These are phyloP conservation scores for Greenwoodochromis staneri DNA, from an alignment of 2,113 vertebrate species.

Conservation along the genomic window DNA sequence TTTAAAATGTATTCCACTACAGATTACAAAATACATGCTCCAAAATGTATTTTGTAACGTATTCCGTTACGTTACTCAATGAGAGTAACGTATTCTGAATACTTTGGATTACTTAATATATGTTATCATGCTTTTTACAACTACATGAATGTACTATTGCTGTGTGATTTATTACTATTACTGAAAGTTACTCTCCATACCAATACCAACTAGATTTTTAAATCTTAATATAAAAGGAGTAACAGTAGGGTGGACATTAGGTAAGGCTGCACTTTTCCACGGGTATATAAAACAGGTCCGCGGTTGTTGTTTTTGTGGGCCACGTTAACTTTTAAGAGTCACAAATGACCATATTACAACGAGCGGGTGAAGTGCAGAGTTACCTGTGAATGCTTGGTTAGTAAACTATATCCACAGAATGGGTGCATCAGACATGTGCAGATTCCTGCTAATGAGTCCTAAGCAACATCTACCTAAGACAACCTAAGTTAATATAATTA, in stretches of 20 bases:
- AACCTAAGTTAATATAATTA: neutral
- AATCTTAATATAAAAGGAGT: neutral
- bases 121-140: neutral
- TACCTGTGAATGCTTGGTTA: neutral
- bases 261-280: neutral
- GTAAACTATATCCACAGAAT: neutral
- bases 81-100: neutral
- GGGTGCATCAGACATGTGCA: neutral
- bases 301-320: neutral
- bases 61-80: neutral
- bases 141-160: neutral
- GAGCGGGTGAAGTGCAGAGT: neutral
- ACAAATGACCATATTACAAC: neutral
- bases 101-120: neutral
- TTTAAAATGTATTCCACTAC: neutral
- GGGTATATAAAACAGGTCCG: neutral
- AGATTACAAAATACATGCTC: neutral
- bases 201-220: neutral
- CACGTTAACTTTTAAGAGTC: neutral
- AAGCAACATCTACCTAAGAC: neutral
- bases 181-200: neutral
- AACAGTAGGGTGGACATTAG: neutral
- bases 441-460: neutral
- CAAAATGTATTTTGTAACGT: neutral
- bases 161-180: neutral